phyloP scores from a whole-genome alignment of 2,888 invertebrate species.

The Oligia strigilis region DNA sequence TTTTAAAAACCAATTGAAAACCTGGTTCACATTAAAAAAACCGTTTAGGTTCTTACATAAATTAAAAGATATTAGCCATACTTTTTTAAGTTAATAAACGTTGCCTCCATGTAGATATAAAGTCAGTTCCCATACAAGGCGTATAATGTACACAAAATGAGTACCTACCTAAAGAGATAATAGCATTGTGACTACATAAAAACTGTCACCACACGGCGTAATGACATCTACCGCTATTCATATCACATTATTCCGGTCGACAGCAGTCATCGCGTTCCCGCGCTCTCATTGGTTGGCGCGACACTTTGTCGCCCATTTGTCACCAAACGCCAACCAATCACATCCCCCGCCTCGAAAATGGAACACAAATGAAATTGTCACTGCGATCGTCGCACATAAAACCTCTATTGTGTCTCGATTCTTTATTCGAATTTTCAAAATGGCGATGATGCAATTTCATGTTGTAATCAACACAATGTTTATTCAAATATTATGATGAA shows the following conservation, averaged over 20 bases:
- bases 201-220: conserved; percentile 67
- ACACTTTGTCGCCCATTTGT: conserved; percentile 89
- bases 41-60: background rate
- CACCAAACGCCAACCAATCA: conserved; percentile 87
- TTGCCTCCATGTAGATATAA: background rate
- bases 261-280: conserved; percentile 64
- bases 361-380: conserved; percentile 85
- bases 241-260: conserved; percentile 72
- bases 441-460: conserved; percentile 55
- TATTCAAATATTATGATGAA: conserved; percentile 50
- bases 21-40: background rate
- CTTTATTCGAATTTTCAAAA: conserved; percentile 65
- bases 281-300: conserved; percentile 78
- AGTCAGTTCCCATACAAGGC: background rate
- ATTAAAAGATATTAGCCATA: background rate
- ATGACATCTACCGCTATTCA: conserved; percentile 76
- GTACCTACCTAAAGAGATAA: conserved; percentile 28
- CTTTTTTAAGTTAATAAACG: background rate
- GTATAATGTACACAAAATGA: conserved; percentile 8
- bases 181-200: conserved; percentile 52
- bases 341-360: conserved; percentile 76
- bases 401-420: conserved; percentile 52
- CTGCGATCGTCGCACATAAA: conserved; percentile 77
- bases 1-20: background rate
- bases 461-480: conserved; percentile 33